Conservation (phyloP, 2,888 invertebrate genomes). For the Elegia similella region DNA sequence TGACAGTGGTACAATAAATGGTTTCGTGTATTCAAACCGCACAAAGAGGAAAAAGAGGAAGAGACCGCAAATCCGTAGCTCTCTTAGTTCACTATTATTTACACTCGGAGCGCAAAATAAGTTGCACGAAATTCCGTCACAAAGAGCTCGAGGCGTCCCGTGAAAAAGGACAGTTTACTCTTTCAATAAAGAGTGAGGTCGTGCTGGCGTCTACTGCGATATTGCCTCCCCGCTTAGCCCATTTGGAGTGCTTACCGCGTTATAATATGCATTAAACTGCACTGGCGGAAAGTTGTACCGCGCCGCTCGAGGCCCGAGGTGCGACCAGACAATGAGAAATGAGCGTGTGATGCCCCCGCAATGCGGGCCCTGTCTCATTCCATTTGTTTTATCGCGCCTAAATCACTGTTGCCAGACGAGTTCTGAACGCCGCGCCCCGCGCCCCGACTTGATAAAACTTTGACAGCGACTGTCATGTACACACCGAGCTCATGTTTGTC, state of each 20-base stretch:
- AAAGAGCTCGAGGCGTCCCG: slow-evolving; percentile 67
- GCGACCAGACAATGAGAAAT: slow-evolving; percentile 75
- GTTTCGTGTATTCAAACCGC: slow-evolving; percentile 52
- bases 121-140: slow-evolving; percentile 68
- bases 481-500: slow-evolving; percentile 65
- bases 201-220: slow-evolving; percentile 57
- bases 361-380: slow-evolving; percentile 67
- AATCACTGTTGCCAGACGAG: slow-evolving; percentile 75
- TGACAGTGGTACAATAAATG: slow-evolving; percentile 47
- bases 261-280: slow-evolving; percentile 81
- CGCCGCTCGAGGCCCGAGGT: slow-evolving; percentile 45
- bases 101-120: slow-evolving; percentile 65
- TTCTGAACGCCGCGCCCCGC: slow-evolving; percentile 43
- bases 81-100: slow-evolving; percentile 68
- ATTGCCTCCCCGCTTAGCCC: slow-evolving; percentile 68
- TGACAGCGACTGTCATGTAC: slow-evolving; percentile 72
- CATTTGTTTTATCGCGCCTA: slow-evolving; percentile 76
- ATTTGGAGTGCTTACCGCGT: slow-evolving; percentile 72
- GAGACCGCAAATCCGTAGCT: slow-evolving; percentile 56
- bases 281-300: slow-evolving; percentile 61
- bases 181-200: slow-evolving; percentile 72
- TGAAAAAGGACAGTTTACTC: slow-evolving; percentile 78
- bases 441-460: slow-evolving; percentile 67
- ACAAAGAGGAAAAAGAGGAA: slow-evolving; percentile 46
- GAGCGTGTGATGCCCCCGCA: slow-evolving; percentile 76